Percentiles rank a stretch among this genome's conserved stretches.
Evolutionary conservation across 2,888 invertebrate genomes (phyloP).

Genomic region (Mythimna albipuncta): DNA sequence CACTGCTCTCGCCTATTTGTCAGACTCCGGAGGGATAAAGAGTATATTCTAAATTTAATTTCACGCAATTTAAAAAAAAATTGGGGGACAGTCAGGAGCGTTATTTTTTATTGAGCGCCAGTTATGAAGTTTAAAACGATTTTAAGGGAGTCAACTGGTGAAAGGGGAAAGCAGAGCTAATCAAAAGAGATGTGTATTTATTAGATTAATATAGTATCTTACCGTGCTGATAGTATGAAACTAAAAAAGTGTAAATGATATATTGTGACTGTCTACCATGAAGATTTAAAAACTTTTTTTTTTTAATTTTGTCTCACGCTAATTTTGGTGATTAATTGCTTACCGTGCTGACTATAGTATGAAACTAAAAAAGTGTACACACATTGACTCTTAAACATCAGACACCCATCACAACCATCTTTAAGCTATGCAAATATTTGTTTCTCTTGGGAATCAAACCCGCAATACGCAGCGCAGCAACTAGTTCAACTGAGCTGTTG

Average conservation of each 20-base stretch:
- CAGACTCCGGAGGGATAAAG: slow-evolving; percentile 89
- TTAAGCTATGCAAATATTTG: too few species aligned
- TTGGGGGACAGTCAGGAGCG: slow-evolving; percentile 82
- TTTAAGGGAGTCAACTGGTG: slow-evolving; percentile 65
- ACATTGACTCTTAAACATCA: too few species aligned
- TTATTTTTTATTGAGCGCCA: slow-evolving; percentile 84
- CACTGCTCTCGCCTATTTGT: slow-evolving; percentile 88
- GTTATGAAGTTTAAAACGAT: slow-evolving; percentile 82
- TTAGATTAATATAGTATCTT: slow-evolving; percentile 32
- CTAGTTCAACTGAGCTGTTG: too few species aligned
- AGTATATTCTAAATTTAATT: slow-evolving; percentile 90
- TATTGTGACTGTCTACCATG: not conserved
- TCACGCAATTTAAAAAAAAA: slow-evolving; percentile 89
- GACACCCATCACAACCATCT: too few species aligned
- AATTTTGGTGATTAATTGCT: too few species aligned
- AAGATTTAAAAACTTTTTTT: too few species aligned
- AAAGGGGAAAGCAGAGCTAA: slow-evolving; percentile 52
- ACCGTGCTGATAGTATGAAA: slow-evolving; percentile 7
- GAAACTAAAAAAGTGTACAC: too few species aligned
- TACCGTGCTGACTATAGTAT: too few species aligned
- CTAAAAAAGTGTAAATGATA: not conserved
- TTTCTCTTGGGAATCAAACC: too few species aligned
- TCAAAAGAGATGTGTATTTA: slow-evolving; percentile 53
- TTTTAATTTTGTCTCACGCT: too few species aligned
- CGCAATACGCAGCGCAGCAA: too few species aligned